Evolutionary conservation across 2,888 invertebrate genomes (phyloP), one percentile per base, ranked within the genome.

Genomic region (Megamerina dolium): DNA sequence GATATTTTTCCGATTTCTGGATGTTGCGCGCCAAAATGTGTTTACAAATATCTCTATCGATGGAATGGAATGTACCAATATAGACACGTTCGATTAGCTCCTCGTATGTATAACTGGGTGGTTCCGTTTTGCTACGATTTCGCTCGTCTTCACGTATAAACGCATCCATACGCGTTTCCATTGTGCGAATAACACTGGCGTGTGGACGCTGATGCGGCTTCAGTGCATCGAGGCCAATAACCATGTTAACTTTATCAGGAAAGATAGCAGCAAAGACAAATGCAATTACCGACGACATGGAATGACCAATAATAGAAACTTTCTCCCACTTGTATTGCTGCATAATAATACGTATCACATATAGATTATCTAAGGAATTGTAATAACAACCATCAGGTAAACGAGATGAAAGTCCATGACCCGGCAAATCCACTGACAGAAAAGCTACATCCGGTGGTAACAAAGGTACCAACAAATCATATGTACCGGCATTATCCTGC

Each of bases 401-500:
- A 63, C 80, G 79, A 0, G 82, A 80, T 0, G 86, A 86, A 4
- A 76, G 57, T 1, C 87, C 87, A 66, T 87, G 84, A 1, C 86
- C 84, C 12, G 83, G 83, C 12, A 81, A 71, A 65, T 85, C 85
- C 8, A 85, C 66, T 0, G 84, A 80, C 5, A 87, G 64, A 45
- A 78, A 73, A 2, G 77, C 73, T 5, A 73, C 55, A 37, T 75
- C 62, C 21, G 72, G 61, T 16, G 74, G 68, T 19, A 87, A 63
- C 41, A 80, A 62, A 0, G 83, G 82, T 13, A 79, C 77, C 27
- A 88, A 58, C 1, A 77, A 74, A 66, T 87, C 84, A 73, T 80
- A 88, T 0, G 83, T 78, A n/a, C 82, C 83, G 3, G 85, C 83
- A 63, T 87, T 88, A 64, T 88, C 87, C 66, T 80, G 82, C 85